phyloP scores from a whole-genome alignment of 2,113 vertebrate genomes.

The Anseranas semipalmata region DNA sequence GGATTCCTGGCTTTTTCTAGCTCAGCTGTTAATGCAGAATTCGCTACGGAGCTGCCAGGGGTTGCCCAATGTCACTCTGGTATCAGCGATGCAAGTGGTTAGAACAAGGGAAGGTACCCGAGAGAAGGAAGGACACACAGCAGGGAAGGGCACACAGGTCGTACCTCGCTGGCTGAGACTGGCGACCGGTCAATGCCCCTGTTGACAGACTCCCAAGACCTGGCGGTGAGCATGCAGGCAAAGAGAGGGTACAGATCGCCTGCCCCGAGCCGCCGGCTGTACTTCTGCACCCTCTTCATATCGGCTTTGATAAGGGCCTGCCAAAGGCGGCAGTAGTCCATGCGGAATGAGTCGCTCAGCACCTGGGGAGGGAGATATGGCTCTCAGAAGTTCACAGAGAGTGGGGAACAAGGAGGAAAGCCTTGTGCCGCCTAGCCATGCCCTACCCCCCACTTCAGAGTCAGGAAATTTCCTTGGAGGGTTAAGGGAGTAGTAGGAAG shows the following conservation, averaged over 20 bases:
- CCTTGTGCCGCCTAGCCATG: background rate
- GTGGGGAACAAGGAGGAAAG: background rate
- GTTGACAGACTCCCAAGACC: constrained; percentile 91
- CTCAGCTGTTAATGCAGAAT: background rate
- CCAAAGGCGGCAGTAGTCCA: constrained; percentile 94
- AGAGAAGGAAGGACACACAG: background rate
- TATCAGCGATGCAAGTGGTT: background rate
- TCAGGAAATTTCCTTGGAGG: background rate
- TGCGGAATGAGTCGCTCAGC: constrained; percentile 87
- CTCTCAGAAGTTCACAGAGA: background rate
- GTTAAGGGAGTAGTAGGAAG: background rate
- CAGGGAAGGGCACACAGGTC: background rate
- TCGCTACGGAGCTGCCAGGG: background rate
- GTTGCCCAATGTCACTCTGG: background rate
- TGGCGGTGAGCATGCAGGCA: constrained; percentile 91
- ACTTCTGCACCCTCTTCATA: constrained; percentile 85
- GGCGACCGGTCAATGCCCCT: constrained; percentile 86
- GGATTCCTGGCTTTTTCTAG: background rate
- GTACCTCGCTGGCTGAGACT: constrained; percentile 87
- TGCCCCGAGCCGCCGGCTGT: constrained; percentile 87
- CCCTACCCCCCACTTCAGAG: background rate
- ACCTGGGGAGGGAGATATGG: constrained; percentile 64
- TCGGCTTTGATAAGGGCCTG: constrained; percentile 90
- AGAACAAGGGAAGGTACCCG: background rate
- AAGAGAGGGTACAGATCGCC: constrained; percentile 93